Conservation (phyloP, 2,797 vertebrate species). For the Crocidura indochinensis region DNA sequence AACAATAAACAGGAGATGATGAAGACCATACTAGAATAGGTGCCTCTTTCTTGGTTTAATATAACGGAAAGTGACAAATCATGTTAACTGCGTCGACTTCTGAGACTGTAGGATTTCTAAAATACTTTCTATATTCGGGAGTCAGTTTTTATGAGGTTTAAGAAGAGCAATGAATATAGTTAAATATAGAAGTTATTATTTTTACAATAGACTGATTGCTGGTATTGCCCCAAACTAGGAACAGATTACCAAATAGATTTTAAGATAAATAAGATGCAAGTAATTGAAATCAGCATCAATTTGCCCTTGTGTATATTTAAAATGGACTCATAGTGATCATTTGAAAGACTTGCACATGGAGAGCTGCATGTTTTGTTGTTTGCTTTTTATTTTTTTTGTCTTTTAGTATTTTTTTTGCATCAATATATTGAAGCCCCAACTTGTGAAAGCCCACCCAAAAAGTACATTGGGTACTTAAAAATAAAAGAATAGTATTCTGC, state of each 20-base stretch:
- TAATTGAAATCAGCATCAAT: slow-evolving; percentile 67
- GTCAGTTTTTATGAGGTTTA: slow-evolving; percentile 29
- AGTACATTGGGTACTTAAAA: slow-evolving; percentile 46
- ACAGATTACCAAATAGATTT: slow-evolving; percentile 54
- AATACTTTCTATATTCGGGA: not conserved
- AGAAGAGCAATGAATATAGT: slow-evolving; percentile 39
- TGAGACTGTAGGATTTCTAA: slow-evolving; percentile 12
- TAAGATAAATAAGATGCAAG: slow-evolving; percentile 71
- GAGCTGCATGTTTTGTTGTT: not conserved
- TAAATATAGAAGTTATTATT: slow-evolving; percentile 69
- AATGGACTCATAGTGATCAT: slow-evolving; percentile 53
- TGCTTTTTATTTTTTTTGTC: not conserved
- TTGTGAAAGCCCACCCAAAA: slow-evolving; percentile 63
- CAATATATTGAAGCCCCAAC: not conserved
- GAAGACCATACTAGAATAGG: not conserved
- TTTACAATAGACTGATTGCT: slow-evolving; percentile 46
- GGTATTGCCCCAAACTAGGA: slow-evolving; percentile 27
- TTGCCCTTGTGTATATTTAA: slow-evolving; percentile 72
- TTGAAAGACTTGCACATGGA: slow-evolving; percentile 53
- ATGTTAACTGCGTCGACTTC: slow-evolving; percentile 8
- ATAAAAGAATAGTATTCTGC: not conserved
- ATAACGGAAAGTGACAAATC: slow-evolving; percentile 60
- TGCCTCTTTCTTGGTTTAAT: not conserved
- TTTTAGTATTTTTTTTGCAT: not conserved
- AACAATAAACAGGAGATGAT: slow-evolving; percentile 51